Evolutionary conservation across 2,113 vertebrate genomes (phyloP).

Genomic region (Lophotis ruficrista): DNA sequence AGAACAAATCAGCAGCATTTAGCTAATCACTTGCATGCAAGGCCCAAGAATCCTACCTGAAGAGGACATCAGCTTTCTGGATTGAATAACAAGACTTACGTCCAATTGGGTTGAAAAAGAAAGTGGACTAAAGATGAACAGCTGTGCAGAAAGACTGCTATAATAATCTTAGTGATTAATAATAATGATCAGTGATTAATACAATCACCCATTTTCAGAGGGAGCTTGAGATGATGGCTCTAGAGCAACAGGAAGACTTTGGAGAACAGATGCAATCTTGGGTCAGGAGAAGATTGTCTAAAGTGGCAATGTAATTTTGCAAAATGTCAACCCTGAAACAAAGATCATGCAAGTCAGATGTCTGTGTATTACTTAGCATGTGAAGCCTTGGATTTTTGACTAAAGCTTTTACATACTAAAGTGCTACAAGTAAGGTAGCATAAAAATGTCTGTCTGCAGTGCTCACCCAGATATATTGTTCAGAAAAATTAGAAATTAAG

Average conservation of each 20-base stretch:
- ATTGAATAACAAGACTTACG: neutral
- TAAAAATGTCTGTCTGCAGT: neutral
- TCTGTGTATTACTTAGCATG: neutral
- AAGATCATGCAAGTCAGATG: neutral
- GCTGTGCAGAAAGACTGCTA: neutral
- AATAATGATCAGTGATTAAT: neutral
- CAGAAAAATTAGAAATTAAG: neutral
- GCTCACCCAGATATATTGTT: neutral
- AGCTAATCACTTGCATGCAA: neutral
- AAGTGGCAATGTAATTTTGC: neutral
- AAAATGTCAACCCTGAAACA: neutral
- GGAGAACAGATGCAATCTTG: neutral
- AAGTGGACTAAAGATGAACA: neutral
- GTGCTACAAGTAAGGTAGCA: neutral
- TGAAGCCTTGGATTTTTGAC: neutral
- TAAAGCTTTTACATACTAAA: neutral
- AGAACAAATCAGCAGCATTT: neutral
- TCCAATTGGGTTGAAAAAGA: neutral
- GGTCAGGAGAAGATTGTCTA: neutral
- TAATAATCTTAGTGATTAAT: neutral
- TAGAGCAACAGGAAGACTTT: neutral
- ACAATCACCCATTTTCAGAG: neutral
- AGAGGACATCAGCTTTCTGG: neutral
- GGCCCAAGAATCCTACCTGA: neutral
- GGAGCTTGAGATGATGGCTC: neutral